A percentile compares a stretch with the other conserved stretches of the same genome.
phyloP scores from a whole-genome alignment of 2,797 vertebrate genomes.

The Myripristis murdjan region DNA sequence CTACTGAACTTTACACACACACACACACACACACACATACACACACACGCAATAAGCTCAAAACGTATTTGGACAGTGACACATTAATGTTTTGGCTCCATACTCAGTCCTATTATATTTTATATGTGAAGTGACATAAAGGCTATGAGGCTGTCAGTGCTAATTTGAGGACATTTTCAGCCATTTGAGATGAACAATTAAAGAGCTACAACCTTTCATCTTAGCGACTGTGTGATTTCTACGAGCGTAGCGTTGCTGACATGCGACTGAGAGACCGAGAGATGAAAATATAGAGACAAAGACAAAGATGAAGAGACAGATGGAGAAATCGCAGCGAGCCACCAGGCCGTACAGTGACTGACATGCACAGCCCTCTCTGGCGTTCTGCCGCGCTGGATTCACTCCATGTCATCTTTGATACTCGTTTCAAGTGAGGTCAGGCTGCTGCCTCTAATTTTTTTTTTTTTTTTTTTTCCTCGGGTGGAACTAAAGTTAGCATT shows the following conservation, averaged over 20 bases:
- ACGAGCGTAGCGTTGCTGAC: too few species aligned
- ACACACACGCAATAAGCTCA: not conserved
- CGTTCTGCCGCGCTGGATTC: conserved; percentile 35
- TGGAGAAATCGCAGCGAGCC: conserved; percentile 45
- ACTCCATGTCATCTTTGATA: conserved; percentile 41
- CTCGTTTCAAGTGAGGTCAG: conserved; percentile 47
- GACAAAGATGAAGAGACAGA: too few species aligned
- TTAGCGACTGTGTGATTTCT: too few species aligned
- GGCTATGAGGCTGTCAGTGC: not conserved
- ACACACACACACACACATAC: not conserved
- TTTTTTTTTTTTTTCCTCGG: conserved; percentile 16
- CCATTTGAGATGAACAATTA: conserved; percentile 1
- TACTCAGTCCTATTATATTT: not conserved
- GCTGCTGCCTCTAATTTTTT: conserved; percentile 35
- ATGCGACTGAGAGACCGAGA: conserved; percentile 14
- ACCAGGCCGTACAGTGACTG: conserved; percentile 51
- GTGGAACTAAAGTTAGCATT: conserved; percentile 30
- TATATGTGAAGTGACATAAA: conserved; percentile 10
- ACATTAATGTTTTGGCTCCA: not conserved
- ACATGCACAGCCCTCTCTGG: conserved; percentile 35
- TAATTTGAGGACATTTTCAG: conserved; percentile 10
- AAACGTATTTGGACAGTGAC: not conserved
- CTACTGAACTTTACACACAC: not conserved
- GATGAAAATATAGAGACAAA: too few species aligned
- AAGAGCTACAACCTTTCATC: too few species aligned